Conservation (phyloP, 2,113 vertebrate species). For the Gymnobelideus leadbeateri region DNA sequence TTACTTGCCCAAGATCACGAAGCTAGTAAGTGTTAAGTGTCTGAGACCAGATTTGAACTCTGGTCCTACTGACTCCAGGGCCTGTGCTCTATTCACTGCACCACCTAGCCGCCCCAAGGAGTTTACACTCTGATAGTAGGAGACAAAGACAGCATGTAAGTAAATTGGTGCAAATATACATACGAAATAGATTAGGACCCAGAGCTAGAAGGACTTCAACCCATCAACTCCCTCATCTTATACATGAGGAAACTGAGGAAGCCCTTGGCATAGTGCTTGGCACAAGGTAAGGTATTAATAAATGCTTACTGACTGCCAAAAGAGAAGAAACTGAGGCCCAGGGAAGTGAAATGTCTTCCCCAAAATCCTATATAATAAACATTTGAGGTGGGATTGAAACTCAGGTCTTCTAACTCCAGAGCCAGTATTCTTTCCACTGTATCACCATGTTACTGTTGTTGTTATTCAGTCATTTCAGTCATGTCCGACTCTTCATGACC, state of each 20-base stretch:
- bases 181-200: neutral
- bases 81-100: no score
- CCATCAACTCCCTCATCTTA: neutral
- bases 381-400: neutral
- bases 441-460: neutral
- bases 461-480: neutral
- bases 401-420: no score
- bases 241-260: neutral
- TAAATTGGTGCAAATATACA: neutral
- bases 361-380: neutral
- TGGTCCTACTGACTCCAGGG: no score
- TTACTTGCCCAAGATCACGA: no score
- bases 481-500: neutral
- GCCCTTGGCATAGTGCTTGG: neutral
- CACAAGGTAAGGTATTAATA: neutral
- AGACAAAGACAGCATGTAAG: neutral
- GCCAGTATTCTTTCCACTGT: neutral
- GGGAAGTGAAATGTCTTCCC: neutral
- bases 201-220: neutral
- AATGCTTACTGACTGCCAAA: neutral
- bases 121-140: neutral
- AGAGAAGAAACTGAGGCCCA: neutral
- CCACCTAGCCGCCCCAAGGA: no score
- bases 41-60: no score
- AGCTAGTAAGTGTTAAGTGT: no score